phyloP scores from a whole-genome alignment of 2,113 vertebrate genomes.

The Myiozetetes cayanensis region DNA sequence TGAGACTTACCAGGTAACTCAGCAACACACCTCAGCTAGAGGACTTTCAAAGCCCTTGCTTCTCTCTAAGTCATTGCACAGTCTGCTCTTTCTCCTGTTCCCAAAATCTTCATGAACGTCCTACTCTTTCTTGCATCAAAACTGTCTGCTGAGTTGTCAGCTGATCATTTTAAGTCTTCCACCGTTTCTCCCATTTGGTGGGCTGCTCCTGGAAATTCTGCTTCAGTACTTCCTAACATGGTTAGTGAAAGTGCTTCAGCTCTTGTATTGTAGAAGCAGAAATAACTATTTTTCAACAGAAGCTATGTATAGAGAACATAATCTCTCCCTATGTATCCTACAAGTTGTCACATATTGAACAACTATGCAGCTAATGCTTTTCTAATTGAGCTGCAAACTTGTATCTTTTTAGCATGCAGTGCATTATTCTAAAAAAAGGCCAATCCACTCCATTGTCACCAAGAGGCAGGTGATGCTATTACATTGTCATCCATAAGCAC shows the following conservation, averaged over 20 bases:
- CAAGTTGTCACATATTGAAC: background rate
- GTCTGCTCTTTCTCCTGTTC: background rate
- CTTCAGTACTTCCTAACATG: background rate
- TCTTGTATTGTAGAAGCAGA: background rate
- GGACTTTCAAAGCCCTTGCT: background rate
- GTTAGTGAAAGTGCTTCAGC: background rate
- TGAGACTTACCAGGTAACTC: background rate
- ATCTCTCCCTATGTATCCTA: background rate
- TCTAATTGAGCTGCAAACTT: background rate
- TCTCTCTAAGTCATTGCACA: background rate
- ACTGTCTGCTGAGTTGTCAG: background rate
- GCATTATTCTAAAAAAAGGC: background rate
- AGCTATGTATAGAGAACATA: background rate
- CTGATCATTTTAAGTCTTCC: background rate
- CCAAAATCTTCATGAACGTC: background rate
- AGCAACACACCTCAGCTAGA: background rate
- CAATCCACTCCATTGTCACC: background rate
- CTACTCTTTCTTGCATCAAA: background rate
- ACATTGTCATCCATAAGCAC: background rate
- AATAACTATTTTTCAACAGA: background rate
- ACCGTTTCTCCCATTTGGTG: background rate
- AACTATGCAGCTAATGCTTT: background rate
- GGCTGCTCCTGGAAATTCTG: background rate
- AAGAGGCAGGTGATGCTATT: background rate
- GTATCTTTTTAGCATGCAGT: background rate